phyloP scores from a whole-genome alignment of 2,113 vertebrate genomes.

The Toxotes chatareus region DNA sequence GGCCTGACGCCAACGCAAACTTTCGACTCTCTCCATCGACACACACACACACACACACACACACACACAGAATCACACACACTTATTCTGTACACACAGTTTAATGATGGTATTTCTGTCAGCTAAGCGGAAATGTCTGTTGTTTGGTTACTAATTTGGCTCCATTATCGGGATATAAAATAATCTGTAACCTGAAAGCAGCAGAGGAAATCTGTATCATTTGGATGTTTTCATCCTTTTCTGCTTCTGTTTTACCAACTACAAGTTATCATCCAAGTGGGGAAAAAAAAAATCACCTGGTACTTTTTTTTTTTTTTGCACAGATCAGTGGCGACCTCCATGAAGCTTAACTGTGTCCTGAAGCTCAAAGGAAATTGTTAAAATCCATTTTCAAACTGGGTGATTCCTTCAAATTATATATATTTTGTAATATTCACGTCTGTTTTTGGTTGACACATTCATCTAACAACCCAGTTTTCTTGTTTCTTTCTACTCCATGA shows the following conservation, averaged over 20 bases:
- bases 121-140: conserved; percentile 32
- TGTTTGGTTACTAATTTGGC: conserved; percentile 53
- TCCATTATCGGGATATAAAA: conserved; percentile 39
- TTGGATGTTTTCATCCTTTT: background rate
- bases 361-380: no score
- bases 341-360: background rate
- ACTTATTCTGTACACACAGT: conserved; percentile 1
- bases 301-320: no score
- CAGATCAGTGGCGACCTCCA: no score
- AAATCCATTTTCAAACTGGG: background rate
- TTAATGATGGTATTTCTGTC: conserved; percentile 40
- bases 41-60: conserved; percentile 23
- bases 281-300: background rate
- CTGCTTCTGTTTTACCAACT: conserved; percentile 4
- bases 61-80: conserved; percentile 23
- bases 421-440: background rate
- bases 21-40: conserved; percentile 5
- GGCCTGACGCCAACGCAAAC: conserved; percentile 59
- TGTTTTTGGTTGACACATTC: background rate
- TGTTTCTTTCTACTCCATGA: background rate
- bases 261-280: background rate
- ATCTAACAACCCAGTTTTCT: background rate
- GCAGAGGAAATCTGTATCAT: conserved; percentile 2
- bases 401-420: background rate
- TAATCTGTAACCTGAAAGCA: conserved; percentile 4